A percentile compares a stretch with the other conserved stretches of the same genome.
Evolutionary conservation across 2,113 vertebrate genomes (phyloP).

Genomic region (Rhynchomys soricoides): DNA sequence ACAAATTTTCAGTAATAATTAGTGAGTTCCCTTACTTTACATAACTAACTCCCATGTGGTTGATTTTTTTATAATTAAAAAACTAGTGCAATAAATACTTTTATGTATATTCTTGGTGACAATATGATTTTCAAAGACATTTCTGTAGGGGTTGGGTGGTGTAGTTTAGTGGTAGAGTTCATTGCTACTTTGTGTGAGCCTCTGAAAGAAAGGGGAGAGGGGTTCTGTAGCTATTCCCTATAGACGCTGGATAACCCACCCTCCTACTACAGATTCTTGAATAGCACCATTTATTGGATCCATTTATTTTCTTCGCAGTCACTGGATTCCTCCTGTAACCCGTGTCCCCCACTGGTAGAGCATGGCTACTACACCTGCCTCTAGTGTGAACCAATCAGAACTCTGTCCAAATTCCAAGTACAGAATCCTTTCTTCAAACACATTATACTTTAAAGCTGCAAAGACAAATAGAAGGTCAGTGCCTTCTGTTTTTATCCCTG

Average conservation of each 20-base stretch:
- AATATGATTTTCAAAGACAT: background rate
- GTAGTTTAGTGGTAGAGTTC: background rate
- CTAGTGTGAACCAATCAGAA: background rate
- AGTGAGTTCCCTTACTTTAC: background rate
- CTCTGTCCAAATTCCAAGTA: background rate
- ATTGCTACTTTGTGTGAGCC: background rate
- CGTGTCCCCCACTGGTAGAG: background rate
- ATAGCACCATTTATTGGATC: no score
- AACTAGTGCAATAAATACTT: background rate
- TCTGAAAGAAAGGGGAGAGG: background rate
- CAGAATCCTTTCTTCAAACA: background rate
- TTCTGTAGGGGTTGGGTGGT: background rate
- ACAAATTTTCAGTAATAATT: background rate
- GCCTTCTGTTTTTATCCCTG: constrained; percentile 23
- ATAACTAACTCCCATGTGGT: background rate
- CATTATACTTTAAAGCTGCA: background rate
- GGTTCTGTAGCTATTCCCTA: background rate
- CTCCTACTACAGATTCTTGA: background rate
- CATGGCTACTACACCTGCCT: background rate
- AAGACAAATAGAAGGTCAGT: constrained; percentile 31
- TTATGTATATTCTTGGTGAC: background rate
- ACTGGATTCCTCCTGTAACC: background rate
- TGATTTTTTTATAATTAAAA: constrained; percentile 13
- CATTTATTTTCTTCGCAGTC: background rate
- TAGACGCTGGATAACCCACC: background rate